Conservation (phyloP, 2,797 vertebrate species). For the Hapalemur alaotrensis region DNA sequence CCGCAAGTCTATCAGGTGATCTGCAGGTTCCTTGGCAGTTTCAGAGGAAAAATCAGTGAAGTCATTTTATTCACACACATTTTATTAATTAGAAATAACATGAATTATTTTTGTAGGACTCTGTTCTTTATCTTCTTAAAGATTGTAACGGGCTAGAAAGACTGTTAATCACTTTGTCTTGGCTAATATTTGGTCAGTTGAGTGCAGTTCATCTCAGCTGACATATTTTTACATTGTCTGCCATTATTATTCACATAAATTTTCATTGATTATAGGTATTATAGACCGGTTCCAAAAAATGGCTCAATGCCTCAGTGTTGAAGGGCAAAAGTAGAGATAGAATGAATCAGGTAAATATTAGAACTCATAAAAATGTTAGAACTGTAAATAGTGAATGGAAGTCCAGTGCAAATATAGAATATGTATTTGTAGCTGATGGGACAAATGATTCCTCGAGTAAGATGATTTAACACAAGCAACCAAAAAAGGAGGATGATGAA, state of each 20-base stretch:
- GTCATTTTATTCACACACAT: background rate
- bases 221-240: background rate
- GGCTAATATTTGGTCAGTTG: background rate
- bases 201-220: background rate
- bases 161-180: background rate
- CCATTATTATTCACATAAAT: background rate
- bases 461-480: background rate
- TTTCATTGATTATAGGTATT: background rate
- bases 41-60: background rate
- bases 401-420: background rate
- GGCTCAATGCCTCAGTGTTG: background rate
- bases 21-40: background rate
- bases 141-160: background rate
- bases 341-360: conserved; percentile 32
- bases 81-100: conserved; percentile 18
- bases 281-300: background rate
- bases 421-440: background rate
- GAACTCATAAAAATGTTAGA: background rate
- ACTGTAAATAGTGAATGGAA: background rate
- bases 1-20: background rate
- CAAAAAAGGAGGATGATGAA: background rate
- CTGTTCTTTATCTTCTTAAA: background rate
- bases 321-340: conserved; percentile 4
- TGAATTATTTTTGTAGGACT: background rate
- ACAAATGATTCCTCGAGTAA: background rate